Base-by-base conservation (phyloP, 2,888 invertebrate genomes). In the Cetonia aurata region DNA sequence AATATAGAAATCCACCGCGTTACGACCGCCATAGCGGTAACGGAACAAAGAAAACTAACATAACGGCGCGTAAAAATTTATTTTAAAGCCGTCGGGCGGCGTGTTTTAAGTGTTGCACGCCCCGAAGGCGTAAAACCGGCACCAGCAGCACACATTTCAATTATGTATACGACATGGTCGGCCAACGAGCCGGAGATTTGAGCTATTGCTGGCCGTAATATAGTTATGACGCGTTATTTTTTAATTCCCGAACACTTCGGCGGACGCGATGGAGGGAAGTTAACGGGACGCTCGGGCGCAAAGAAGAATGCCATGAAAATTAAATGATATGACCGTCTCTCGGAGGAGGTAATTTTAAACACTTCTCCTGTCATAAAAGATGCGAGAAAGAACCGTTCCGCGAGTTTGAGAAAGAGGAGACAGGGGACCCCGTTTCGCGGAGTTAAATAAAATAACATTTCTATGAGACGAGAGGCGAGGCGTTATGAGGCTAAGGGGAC, bases 341-440 rank as follows among this genome's bases (percentile, higher is more conserved):
- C 82, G 44, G 71, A 78, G 83, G 83, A 81, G 80, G 82, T 80
- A 83, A 84, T 84, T 83, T 82, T 83, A 84, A 84, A 84, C 83
- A 84, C 83, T 84, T 83, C 83, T 82, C 81, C 80, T 81, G 83
- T 81, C 81, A 79, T 83, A 82, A 84, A 83, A 83, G 83, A 81
- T 79, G 81, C 81, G 81, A 80, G 81, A 83, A 83, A 83, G 80
- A 81, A 81, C 81, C 81, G 79, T 83, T 80, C 75, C 79, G 80
- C 78, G 80, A 82, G 79, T 82, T 83, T 83, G 83, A 83, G 81
- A 82, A 83, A 83, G 83, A 81, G 82, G 80, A 81, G 81, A 77
- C 81, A 74, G 77, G 83, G 83, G 83, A 83, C 81, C 75, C 78
- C 77, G 83, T 80, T 81, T 79, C 78, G 37, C 78, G 79, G 80